Conservation (phyloP, 2,797 vertebrate species). For the Huso huso region DNA sequence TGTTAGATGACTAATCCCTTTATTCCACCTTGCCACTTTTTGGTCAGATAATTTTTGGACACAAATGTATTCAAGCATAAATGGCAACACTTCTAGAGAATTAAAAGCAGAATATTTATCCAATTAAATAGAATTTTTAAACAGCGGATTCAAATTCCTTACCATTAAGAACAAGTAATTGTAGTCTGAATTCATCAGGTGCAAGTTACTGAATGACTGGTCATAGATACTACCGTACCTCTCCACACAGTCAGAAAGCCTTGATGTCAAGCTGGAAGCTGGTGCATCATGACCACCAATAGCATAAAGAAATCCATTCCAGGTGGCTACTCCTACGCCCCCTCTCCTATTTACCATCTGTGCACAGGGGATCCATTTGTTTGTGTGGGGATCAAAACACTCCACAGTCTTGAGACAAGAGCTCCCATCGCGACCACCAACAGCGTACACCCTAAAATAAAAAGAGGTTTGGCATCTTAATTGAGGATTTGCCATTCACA, state of each 20-base stretch:
- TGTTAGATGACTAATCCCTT: too few relatives aligned
- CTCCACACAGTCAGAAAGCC: slow-evolving; percentile 92
- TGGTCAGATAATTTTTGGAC: too few relatives aligned
- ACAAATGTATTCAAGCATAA: too few relatives aligned
- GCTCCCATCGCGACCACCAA: slow-evolving; percentile 92
- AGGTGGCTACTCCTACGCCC: slow-evolving; percentile 91
- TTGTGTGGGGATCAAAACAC: slow-evolving; percentile 95
- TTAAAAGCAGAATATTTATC: too few relatives aligned
- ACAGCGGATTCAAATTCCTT: too few relatives aligned
- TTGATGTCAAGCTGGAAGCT: slow-evolving; percentile 82
- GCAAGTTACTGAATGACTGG: too few relatives aligned
- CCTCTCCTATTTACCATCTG: slow-evolving; percentile 95
- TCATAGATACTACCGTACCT: slow-evolving; percentile 57
- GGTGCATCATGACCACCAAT: slow-evolving; percentile 94
- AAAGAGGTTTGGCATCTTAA: background rate
- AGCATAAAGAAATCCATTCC: slow-evolving; percentile 91
- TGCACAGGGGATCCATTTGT: slow-evolving; percentile 85
- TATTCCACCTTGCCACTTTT: too few relatives aligned
- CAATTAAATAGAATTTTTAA: too few relatives aligned
- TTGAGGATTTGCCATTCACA: too few relatives aligned
- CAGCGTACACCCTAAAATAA: slow-evolving; percentile 79
- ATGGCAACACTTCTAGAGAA: too few relatives aligned
- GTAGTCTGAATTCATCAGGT: too few relatives aligned
- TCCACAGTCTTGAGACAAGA: slow-evolving; percentile 95
- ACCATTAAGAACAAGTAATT: too few relatives aligned